Evolutionary conservation across 2,888 invertebrate species (phyloP).

Genomic region (Campopleginae sp.): DNA sequence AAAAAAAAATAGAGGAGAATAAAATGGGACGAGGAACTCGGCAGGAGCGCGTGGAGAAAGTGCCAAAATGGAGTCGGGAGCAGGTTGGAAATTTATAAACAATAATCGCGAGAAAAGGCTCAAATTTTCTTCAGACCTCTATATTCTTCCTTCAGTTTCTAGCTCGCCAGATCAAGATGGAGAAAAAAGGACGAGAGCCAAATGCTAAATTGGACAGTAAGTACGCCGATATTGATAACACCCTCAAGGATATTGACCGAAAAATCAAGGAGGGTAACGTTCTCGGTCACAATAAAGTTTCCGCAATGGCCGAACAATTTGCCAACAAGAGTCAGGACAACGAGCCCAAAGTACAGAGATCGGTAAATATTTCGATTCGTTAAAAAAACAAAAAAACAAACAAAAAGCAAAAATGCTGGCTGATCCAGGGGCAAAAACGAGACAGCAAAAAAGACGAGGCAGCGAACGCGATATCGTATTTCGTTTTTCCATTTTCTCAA

Average conservation of each 20-base stretch:
- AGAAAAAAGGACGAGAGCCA: conserved; percentile 87
- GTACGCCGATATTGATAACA: conserved; percentile 90
- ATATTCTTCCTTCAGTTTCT: conserved; percentile 85
- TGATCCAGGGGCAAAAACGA: conserved; percentile 62
- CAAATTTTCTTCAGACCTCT: conserved; percentile 76
- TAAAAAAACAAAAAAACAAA: conserved; percentile 32
- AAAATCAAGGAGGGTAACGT: conserved; percentile 92
- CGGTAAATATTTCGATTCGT: conserved; percentile 84
- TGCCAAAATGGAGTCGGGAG: conserved; percentile 96
- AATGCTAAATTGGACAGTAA: conserved; percentile 86
- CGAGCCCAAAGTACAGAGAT: conserved; percentile 86
- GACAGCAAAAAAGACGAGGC: conserved; percentile 55
- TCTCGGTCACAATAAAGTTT: conserved; percentile 91
- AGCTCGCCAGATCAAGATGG: conserved; percentile 89
- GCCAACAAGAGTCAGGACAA: conserved; percentile 86
- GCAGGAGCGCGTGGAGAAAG: conserved; percentile 87
- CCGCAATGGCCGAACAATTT: conserved; percentile 94
- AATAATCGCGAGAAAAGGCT: conserved; percentile 12
- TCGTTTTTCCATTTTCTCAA: conserved; percentile 26
- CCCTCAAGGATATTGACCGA: conserved; percentile 89
- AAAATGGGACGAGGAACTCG: conserved; percentile 88
- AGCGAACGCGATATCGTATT: conserved; percentile 46
- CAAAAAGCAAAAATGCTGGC: not conserved
- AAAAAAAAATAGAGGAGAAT: conserved; percentile 93
- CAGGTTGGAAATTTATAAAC: conserved; percentile 85